Percentiles rank a stretch among this genome's conserved stretches.
These are phyloP conservation scores for Scarus forsteni DNA, from an alignment of 2,797 vertebrate genomes.

Conservation along the genomic window DNA sequence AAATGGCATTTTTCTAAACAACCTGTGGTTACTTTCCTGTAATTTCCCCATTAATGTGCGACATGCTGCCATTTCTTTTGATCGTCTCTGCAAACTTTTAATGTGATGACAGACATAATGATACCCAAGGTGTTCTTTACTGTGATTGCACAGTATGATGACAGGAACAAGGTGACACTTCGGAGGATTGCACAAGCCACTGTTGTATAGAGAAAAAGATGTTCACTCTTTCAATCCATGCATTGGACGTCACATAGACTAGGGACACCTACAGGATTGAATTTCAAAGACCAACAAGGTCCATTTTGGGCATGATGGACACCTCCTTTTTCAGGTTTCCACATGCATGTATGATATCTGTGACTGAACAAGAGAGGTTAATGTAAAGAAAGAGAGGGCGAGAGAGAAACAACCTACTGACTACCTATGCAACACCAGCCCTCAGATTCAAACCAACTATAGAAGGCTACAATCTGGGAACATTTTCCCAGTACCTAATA, in stretches of 20 bases:
- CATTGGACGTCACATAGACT: neutral
- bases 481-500: too few relatives aligned
- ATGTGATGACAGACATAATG: conserved; percentile 43
- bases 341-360: too few relatives aligned
- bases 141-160: conserved; percentile 39
- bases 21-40: conserved; percentile 31
- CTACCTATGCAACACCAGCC: too few relatives aligned
- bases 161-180: conserved; percentile 40
- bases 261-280: too few relatives aligned
- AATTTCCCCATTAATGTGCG: conserved; percentile 33
- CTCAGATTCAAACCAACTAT: too few relatives aligned
- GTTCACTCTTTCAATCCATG: neutral
- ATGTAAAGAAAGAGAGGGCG: too few relatives aligned
- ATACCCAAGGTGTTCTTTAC: conserved; percentile 31
- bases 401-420: too few relatives aligned
- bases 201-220: neutral
- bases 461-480: too few relatives aligned
- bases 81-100: conserved; percentile 40
- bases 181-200: conserved; percentile 13
- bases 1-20: conserved; percentile 32
- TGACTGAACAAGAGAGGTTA: too few relatives aligned
- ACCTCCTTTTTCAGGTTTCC: too few relatives aligned
- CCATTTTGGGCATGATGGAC: too few relatives aligned
- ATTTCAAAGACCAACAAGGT: too few relatives aligned
- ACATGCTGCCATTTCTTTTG: conserved; percentile 15